These are phyloP conservation scores for Paralinhomoeus sp. DNA, from an alignment of 2,888 invertebrate species.

Conservation along the genomic window DNA sequence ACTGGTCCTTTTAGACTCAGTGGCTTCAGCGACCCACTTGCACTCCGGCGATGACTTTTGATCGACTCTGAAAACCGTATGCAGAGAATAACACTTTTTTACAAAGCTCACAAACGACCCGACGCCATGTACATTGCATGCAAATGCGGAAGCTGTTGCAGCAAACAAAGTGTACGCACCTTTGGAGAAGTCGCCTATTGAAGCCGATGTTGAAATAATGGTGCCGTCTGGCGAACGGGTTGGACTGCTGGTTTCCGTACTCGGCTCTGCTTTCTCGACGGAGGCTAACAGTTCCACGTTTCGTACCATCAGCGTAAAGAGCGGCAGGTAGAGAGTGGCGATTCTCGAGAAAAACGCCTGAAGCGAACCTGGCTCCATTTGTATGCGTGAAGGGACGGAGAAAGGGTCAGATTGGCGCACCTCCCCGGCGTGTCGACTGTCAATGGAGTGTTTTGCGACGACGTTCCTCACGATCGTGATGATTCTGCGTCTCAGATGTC, in stretches of 20 bases:
- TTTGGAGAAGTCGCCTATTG: too few relatives aligned
- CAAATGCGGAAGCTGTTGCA: too few relatives aligned
- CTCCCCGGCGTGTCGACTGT: constrained; percentile 60
- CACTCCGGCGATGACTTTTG: background rate
- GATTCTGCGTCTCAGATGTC: constrained; percentile 55
- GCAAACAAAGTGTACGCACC: too few relatives aligned
- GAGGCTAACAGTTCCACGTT: constrained; percentile 53
- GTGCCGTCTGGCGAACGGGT: too few relatives aligned
- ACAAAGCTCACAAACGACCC: background rate
- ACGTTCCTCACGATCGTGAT: constrained; percentile 56
- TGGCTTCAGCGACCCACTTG: background rate
- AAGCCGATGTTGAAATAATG: too few relatives aligned
- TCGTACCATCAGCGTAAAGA: constrained; percentile 64
- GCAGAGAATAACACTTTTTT: background rate
- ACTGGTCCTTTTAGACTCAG: too few relatives aligned
- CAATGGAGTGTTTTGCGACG: constrained; percentile 75
- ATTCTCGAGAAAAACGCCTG: too few relatives aligned
- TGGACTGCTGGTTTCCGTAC: too few relatives aligned
- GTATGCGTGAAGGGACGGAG: constrained; percentile 16
- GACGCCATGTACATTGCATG: too few relatives aligned
- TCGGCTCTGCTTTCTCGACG: too few relatives aligned
- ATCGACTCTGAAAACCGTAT: background rate
- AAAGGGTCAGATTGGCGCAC: constrained; percentile 27
- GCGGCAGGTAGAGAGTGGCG: constrained; percentile 67
- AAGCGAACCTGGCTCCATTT: too few relatives aligned